Conservation (phyloP, 2,888 invertebrate species). For the Eilema depressum region DNA sequence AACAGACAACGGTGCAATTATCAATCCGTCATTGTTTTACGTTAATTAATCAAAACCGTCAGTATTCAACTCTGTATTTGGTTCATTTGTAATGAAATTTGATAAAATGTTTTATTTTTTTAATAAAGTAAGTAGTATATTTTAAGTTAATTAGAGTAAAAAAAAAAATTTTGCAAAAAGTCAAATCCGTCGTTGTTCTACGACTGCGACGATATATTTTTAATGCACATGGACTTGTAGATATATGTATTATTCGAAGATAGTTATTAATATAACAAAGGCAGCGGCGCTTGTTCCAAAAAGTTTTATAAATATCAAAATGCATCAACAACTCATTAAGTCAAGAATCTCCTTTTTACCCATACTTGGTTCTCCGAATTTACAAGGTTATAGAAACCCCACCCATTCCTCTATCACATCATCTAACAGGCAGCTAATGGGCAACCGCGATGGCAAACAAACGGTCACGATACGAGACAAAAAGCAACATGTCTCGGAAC, state of each 20-base stretch:
- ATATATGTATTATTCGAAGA: background rate
- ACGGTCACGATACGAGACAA: slow-evolving; percentile 71
- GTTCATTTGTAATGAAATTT: too few species aligned
- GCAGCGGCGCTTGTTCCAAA: background rate
- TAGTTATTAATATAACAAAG: background rate
- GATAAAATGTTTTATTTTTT: too few species aligned
- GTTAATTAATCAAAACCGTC: too few species aligned
- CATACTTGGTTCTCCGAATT: slow-evolving; percentile 51
- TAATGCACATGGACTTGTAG: background rate
- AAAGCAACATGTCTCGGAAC: slow-evolving; percentile 68
- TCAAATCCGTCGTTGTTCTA: too few species aligned
- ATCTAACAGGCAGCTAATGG: slow-evolving; percentile 63
- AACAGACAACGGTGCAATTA: too few species aligned
- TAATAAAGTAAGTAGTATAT: too few species aligned
- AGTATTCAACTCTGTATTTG: too few species aligned
- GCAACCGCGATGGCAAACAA: slow-evolving; percentile 70
- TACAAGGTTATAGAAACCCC: slow-evolving; percentile 49
- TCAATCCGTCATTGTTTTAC: too few species aligned
- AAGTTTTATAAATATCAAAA: slow-evolving; percentile 16
- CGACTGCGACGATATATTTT: too few species aligned
- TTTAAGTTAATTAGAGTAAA: too few species aligned
- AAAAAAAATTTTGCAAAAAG: too few species aligned
- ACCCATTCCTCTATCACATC: slow-evolving; percentile 57
- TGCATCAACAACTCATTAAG: slow-evolving; percentile 37
- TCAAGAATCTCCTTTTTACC: slow-evolving; percentile 37